phyloP scores from a whole-genome alignment of 2,888 invertebrate genomes.

The Lasioglossum villosulum region DNA sequence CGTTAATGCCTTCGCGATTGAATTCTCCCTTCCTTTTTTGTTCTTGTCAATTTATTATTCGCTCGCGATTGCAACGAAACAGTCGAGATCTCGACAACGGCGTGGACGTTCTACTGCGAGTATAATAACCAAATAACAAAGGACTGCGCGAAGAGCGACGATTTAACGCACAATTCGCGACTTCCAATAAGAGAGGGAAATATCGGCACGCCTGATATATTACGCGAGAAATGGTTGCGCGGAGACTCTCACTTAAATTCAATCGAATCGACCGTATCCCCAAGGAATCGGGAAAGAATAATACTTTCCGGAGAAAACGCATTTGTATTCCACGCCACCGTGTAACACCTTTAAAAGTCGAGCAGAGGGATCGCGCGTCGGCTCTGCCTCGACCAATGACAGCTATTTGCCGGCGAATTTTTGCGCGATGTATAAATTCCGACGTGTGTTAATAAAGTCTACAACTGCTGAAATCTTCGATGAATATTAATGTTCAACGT shows the following conservation, averaged over 20 bases:
- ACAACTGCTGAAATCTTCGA: not conserved
- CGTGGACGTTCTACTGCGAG: not conserved
- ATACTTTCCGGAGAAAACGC: constrained; percentile 45
- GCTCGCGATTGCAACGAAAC: not conserved
- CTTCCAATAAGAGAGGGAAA: constrained; percentile 21
- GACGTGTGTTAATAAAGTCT: not conserved
- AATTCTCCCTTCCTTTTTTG: not conserved
- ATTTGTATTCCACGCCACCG: constrained; percentile 30
- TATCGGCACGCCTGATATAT: constrained; percentile 28
- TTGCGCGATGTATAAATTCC: not conserved
- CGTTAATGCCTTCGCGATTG: not conserved
- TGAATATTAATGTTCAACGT: not conserved
- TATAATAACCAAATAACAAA: not conserved
- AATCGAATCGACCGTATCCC: constrained; percentile 48
- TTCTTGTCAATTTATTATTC: not conserved
- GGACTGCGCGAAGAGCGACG: not conserved
- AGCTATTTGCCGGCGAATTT: not conserved
- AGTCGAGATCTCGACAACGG: not conserved
- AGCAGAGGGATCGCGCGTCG: not conserved
- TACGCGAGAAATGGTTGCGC: constrained; percentile 32
- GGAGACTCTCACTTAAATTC: constrained; percentile 53
- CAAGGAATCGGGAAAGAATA: constrained; percentile 32
- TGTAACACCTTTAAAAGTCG: constrained; percentile 9
- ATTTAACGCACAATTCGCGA: constrained; percentile 14
- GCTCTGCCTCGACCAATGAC: not conserved